Conservation (phyloP, 2,888 invertebrate genomes). For the Hypercompe scribonia region DNA sequence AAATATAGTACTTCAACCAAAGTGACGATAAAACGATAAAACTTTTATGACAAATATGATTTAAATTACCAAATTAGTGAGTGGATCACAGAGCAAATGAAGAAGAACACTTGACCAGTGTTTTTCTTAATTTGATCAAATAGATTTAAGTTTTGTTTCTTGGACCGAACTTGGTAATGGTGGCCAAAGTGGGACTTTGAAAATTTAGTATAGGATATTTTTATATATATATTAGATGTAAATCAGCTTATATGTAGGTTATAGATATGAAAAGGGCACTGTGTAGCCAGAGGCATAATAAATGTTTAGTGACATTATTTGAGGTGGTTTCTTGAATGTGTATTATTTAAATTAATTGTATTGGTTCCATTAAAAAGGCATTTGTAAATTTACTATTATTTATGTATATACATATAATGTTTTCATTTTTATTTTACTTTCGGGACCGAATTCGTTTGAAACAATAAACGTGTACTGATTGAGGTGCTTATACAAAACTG, state of each 20-base stretch:
- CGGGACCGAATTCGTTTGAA: neutral
- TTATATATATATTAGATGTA: constrained; percentile 1
- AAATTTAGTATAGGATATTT: constrained; percentile 4
- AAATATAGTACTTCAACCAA: constrained; percentile 3
- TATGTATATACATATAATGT: neutral
- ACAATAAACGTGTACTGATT: neutral
- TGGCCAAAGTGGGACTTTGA: constrained; percentile 67
- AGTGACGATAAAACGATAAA: constrained; percentile 21
- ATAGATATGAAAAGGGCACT: constrained; percentile 23
- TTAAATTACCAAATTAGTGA: constrained; percentile 12
- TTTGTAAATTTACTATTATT: neutral
- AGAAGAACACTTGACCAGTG: constrained; percentile 62
- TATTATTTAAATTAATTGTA: neutral
- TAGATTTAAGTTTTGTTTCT: constrained; percentile 24
- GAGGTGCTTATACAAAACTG: neutral
- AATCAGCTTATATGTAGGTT: constrained; percentile 13
- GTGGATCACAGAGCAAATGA: constrained; percentile 62
- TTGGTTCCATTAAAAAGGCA: neutral
- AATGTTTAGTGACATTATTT: neutral
- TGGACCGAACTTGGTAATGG: constrained; percentile 43
- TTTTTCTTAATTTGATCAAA: constrained; percentile 74
- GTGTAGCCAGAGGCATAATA: neutral
- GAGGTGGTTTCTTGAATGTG: neutral
- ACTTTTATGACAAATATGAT: constrained; percentile 8
- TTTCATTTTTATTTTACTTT: neutral